Evolutionary conservation across 2,888 invertebrate species (phyloP), one percentile per base, ranked within the genome.

Genomic region (Ornithoptera priamus): DNA sequence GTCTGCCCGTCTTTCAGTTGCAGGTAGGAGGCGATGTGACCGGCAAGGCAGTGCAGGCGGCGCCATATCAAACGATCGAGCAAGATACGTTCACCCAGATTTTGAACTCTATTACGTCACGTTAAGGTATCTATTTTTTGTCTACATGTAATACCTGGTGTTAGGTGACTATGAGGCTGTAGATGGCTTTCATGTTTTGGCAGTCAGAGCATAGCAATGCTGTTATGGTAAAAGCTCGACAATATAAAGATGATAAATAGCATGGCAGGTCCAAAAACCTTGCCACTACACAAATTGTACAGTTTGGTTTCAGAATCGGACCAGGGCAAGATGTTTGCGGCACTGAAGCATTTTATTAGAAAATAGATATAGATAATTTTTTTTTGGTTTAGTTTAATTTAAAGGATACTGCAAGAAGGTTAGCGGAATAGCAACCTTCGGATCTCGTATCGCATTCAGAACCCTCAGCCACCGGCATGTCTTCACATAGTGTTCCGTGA

Each of bases 381-480:
- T 46, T 46, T 46, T 15, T 12, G 2, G 4, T 46, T 46, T 10
- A 12, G 15, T 46, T 56, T 20, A n/a, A 30, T 42, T 57, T 50
- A 93, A 94, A 95, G 94, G 94, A 95, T 96, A 98, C 97, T 99
- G 98, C 69, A 95, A 94, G 80, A 95, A 96, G 0, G 99, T 98
- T 30, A 99, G 88, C 0, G 99, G 98, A 81, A 99, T 96, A 7
- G 97, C 98, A 73, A 99, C 96, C 80, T 95, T 95, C 12, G 95
- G 95, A 84, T 97, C 95, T 61, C 98, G 90, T 7, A 99, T 94
- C 8, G 97, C 96, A 87, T 99, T 99, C 39, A 99, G 87, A n/a
- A 99, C 97, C 67, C 99, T 90, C 72, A 99, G 88, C 85, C 96
- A 95, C 71, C 97, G 93, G 79, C 98, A 97, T 89, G 97, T 98